These are phyloP conservation scores for Polypedilum vanderplanki DNA, from an alignment of 1,140 invertebrate species.

Conservation along the genomic window DNA sequence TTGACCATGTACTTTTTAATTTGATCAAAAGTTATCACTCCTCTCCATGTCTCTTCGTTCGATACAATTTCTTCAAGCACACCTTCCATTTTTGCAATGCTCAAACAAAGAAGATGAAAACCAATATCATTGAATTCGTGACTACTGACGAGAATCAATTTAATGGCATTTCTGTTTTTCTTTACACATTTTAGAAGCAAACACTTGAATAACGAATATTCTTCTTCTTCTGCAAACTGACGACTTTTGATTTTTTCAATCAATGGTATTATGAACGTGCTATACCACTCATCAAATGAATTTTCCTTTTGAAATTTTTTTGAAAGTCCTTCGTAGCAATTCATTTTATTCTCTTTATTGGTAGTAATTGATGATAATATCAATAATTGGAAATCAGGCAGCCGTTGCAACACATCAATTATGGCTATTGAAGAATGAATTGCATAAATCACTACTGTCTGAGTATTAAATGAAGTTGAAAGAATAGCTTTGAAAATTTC, in stretches of 20 bases:
- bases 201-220: background rate
- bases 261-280: background rate
- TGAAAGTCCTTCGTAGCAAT: background rate
- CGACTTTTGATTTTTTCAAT: background rate
- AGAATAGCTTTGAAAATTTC: conserved; percentile 33
- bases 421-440: background rate
- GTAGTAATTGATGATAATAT: background rate
- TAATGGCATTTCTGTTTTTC: background rate
- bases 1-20: conserved; percentile 34
- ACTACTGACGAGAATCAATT: background rate
- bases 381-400: background rate
- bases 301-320: background rate
- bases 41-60: conserved; percentile 31
- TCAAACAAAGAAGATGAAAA: conserved; percentile 21
- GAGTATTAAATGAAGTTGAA: conserved; percentile 29
- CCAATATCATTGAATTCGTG: background rate
- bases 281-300: conserved; percentile 9
- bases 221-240: background rate
- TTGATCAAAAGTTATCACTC: conserved; percentile 22
- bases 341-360: background rate
- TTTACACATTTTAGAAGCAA: background rate
- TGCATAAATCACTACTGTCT: background rate
- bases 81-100: conserved; percentile 28
- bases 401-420: background rate
- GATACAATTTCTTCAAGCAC: background rate